Base-by-base conservation (phyloP, 2,113 vertebrate genomes). In the Columba janthina region DNA sequence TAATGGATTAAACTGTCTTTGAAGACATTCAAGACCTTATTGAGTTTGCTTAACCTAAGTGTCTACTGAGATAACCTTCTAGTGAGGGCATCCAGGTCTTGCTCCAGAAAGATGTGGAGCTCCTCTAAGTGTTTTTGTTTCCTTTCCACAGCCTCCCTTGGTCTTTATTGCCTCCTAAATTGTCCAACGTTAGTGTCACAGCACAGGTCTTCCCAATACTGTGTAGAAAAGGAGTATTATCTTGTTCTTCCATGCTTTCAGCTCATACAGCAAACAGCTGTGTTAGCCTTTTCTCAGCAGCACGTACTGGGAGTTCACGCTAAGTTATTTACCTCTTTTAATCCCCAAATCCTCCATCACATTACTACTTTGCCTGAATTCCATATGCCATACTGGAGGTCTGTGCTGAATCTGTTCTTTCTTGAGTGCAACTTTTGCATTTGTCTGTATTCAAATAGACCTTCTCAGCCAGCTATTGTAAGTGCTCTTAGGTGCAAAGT, bases 401-500 rank as follows among this genome's bases (percentile, higher is more conserved):
- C 44, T 61, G 34, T 14, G 20, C 56, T 65, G 80, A 44, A 48
- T 31, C 26, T 82, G 17, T 57, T 88, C 34, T 38, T 58, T 46
- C 57, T 70, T 11, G 4, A 75, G 53, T 15, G 18, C 69, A n/a
- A 56, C 13, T 67, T 78, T 86, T 77, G 57, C 24, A 11, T 67
- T 88, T 86, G 83, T 34, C 89, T 54, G 34, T 2, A 0, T 32
- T 69, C 77, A 79, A 32, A 46, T 3, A 85, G 57, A 61, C 40
- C 19, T 84, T 65, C 71, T 81, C 92, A 78, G 91, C 60, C 87
- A 82, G 57, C 40, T 74, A 18, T 69, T 62, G 2, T 57, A 57
- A 92, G 72, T 42, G 76, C 36, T 94, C 38, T 65, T 72, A 92
- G 87, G 84, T 94, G 57, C 58, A 79, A 79, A 87, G 46, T 58